A percentile compares a stretch with the other conserved stretches of the same genome.
Evolutionary conservation across 2,113 vertebrate species (phyloP).

Genomic region (Circaetus gallicus): DNA sequence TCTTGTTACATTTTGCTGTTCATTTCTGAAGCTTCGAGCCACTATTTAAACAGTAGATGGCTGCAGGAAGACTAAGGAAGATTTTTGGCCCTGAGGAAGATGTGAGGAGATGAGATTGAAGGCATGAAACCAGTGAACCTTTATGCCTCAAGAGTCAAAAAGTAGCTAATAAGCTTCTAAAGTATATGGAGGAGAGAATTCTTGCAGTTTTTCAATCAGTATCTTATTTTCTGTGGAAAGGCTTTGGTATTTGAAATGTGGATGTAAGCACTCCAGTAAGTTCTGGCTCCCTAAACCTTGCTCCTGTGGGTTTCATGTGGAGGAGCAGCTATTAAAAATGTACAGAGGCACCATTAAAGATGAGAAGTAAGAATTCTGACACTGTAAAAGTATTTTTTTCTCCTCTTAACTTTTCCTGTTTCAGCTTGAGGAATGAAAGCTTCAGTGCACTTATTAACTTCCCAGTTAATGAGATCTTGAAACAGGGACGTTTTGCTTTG

Average conservation of each 20-base stretch:
- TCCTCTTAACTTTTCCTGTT: conserved; percentile 2
- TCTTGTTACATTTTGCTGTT: neutral
- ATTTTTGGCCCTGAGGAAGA: neutral
- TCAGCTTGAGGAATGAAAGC: conserved; percentile 45
- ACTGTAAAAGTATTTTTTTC: neutral
- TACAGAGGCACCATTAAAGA: neutral
- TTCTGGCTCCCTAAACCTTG: conserved; percentile 15
- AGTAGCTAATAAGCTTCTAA: neutral
- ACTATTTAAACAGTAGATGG: neutral
- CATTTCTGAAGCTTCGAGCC: neutral
- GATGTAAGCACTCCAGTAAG: neutral
- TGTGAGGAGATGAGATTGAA: neutral
- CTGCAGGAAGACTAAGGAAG: neutral
- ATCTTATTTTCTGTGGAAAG: neutral
- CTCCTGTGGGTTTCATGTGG: neutral
- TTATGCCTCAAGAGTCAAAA: neutral
- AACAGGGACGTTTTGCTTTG: neutral
- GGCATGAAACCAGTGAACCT: neutral
- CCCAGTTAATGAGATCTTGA: conserved; percentile 56
- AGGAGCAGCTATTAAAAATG: conserved; percentile 6
- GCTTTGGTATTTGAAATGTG: neutral
- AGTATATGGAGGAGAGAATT: neutral
- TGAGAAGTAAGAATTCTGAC: conserved; percentile 4
- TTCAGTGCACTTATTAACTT: conserved; percentile 54
- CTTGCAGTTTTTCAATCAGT: neutral